A percentile compares a stretch with the other conserved stretches of the same genome.
Evolutionary conservation across 2,888 invertebrate genomes (phyloP).

Genomic region (Acanthopleura granulata): DNA sequence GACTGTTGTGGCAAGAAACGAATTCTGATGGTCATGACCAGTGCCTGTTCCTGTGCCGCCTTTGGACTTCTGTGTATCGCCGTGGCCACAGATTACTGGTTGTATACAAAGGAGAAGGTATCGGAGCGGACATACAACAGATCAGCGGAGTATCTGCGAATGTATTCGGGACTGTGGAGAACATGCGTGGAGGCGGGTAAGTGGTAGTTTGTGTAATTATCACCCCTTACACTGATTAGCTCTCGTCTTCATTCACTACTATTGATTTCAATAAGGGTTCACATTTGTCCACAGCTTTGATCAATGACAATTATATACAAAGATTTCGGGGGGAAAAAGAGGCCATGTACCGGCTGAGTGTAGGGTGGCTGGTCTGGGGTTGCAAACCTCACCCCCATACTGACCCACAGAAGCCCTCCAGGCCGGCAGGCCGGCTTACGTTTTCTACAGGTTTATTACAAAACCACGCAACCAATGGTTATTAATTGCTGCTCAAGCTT

Average conservation of each 20-base stretch:
- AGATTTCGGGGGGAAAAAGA: no score
- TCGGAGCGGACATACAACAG: conserved; percentile 46
- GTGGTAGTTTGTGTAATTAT: conserved; percentile 26
- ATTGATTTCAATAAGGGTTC: neutral
- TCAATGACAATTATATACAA: no score
- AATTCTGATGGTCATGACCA: conserved; percentile 66
- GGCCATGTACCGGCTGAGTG: no score
- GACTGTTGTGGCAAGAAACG: conserved; percentile 66
- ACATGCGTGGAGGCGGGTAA: conserved; percentile 61
- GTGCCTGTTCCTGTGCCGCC: conserved; percentile 67
- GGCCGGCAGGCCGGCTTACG: no score
- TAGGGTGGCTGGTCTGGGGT: no score
- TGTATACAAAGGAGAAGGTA: conserved; percentile 59
- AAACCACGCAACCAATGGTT: no score
- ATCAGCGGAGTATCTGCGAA: conserved; percentile 43
- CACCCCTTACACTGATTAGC: neutral
- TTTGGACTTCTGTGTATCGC: conserved; percentile 68
- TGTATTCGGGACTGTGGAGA: conserved; percentile 63
- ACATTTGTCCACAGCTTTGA: no score
- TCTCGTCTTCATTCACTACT: neutral
- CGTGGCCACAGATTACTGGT: conserved; percentile 69
- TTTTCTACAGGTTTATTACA: no score
- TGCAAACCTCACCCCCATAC: no score
- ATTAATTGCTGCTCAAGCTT: no score
- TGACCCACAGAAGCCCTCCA: no score